Percentiles rank a stretch among this genome's conserved stretches.
phyloP scores from a whole-genome alignment of 2,113 vertebrate species.

The Bostrychus sinensis region DNA sequence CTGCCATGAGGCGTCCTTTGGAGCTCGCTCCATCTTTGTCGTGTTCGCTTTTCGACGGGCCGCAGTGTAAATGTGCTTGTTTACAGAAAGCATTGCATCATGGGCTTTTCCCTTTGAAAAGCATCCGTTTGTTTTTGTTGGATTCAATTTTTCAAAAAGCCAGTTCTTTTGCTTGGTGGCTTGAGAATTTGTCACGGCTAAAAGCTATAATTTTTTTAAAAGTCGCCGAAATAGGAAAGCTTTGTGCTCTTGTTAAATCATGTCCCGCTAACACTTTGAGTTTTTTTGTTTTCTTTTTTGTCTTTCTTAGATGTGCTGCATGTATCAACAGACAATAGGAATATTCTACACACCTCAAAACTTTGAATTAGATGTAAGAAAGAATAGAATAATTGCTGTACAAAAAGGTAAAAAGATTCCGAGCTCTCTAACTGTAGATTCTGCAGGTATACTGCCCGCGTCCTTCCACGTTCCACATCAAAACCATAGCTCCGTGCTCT shows the following conservation, averaged over 20 bases:
- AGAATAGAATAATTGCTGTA: too few relatives aligned
- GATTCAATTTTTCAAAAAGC: neutral
- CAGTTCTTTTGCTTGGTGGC: neutral
- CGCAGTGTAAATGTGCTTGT: neutral
- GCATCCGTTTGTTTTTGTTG: neutral
- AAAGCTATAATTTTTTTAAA: constrained; percentile 1
- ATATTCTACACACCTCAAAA: too few relatives aligned
- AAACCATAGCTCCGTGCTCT: too few relatives aligned
- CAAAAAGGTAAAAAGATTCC: too few relatives aligned
- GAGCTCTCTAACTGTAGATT: too few relatives aligned
- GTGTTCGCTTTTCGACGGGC: neutral
- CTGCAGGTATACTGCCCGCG: too few relatives aligned
- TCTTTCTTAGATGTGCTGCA: too few relatives aligned
- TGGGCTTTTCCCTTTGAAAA: constrained; percentile 6
- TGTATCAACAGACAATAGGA: too few relatives aligned
- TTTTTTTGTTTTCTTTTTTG: neutral
- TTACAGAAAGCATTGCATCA: constrained; percentile 6
- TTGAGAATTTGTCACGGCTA: constrained; percentile 1
- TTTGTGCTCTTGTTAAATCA: neutral
- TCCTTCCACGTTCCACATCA: too few relatives aligned
- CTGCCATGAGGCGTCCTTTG: neutral
- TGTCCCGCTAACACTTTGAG: neutral
- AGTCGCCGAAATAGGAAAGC: neutral
- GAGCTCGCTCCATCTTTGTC: neutral
- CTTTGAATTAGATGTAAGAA: too few relatives aligned